Evolutionary conservation across 2,113 vertebrate genomes (phyloP).

Genomic region (Casuarius casuarius): DNA sequence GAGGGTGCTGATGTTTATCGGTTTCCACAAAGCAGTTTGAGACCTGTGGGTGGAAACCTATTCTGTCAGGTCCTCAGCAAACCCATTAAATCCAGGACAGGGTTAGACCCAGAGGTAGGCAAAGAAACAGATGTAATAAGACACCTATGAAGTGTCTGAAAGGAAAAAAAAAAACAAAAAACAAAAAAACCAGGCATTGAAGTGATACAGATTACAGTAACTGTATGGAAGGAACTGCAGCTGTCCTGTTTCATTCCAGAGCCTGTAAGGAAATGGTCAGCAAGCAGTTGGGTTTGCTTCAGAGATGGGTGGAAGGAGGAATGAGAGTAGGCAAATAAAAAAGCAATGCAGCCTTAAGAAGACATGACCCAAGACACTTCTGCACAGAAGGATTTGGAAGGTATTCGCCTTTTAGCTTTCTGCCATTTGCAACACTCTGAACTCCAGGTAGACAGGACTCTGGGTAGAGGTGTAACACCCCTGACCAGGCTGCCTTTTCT

Average conservation of each 20-base stretch:
- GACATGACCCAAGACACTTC: background rate
- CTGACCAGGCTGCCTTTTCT: background rate
- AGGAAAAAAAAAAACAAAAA: background rate
- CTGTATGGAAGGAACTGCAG: background rate
- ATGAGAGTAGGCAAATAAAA: background rate
- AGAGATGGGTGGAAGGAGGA: background rate
- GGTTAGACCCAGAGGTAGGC: background rate
- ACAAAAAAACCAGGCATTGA: background rate
- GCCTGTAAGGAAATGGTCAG: background rate
- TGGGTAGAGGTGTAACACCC: background rate
- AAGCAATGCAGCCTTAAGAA: background rate
- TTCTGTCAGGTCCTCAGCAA: background rate
- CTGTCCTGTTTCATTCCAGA: background rate
- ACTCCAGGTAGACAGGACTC: background rate
- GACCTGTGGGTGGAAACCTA: background rate
- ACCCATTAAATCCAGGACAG: background rate
- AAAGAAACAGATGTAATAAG: background rate
- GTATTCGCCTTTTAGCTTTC: background rate
- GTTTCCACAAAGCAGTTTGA: accelerated
- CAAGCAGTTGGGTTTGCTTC: background rate
- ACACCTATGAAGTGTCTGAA: background rate
- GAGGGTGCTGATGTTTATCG: background rate
- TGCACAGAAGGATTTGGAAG: background rate
- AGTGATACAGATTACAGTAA: background rate
- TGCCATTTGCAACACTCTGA: background rate